Percentiles rank a stretch among this genome's conserved stretches.
Evolutionary conservation across 2,888 invertebrate genomes (phyloP).

Genomic region (Zaprionus lineosus): DNA sequence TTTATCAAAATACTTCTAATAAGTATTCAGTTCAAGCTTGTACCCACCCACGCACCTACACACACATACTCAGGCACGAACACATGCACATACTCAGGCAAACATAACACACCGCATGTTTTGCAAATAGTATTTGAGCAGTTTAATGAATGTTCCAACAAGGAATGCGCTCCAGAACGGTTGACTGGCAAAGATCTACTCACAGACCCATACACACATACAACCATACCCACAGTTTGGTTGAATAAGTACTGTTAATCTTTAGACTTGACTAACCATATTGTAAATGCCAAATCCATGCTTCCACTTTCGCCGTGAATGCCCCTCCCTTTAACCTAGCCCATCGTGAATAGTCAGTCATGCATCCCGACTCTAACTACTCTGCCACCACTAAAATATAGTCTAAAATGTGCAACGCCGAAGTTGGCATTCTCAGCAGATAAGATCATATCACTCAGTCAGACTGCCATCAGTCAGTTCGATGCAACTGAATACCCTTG

Average conservation of each 20-base stretch:
- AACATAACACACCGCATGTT: not conserved
- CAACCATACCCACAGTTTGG: slow-evolving; percentile 1
- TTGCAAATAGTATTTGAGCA: slow-evolving; percentile 40
- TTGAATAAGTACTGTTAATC: slow-evolving; percentile 44
- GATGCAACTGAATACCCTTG: slow-evolving; percentile 1
- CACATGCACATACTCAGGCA: not conserved
- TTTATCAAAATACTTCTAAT: slow-evolving; percentile 33
- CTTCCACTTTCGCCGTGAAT: slow-evolving; percentile 28
- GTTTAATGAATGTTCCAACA: slow-evolving; percentile 57
- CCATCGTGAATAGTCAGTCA: slow-evolving; percentile 17
- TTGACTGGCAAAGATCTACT: slow-evolving; percentile 19
- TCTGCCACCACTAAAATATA: too few relatives aligned
- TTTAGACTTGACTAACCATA: slow-evolving; percentile 54
- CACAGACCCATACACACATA: slow-evolving; percentile 4
- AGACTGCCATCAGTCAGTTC: slow-evolving; percentile 12
- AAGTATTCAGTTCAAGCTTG: slow-evolving; percentile 8
- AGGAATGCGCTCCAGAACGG: slow-evolving; percentile 35
- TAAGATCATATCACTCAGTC: slow-evolving; percentile 19
- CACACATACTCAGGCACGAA: not conserved
- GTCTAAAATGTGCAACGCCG: too few relatives aligned
- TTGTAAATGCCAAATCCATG: slow-evolving; percentile 66
- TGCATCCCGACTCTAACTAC: too few relatives aligned
- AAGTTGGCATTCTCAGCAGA: slow-evolving; percentile 21
- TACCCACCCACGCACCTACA: not conserved
- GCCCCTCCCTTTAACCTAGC: not conserved